Evolutionary conservation across 2,113 vertebrate genomes (phyloP), one percentile per base, ranked within the genome.

Genomic region (Amblyopsis rosae): DNA sequence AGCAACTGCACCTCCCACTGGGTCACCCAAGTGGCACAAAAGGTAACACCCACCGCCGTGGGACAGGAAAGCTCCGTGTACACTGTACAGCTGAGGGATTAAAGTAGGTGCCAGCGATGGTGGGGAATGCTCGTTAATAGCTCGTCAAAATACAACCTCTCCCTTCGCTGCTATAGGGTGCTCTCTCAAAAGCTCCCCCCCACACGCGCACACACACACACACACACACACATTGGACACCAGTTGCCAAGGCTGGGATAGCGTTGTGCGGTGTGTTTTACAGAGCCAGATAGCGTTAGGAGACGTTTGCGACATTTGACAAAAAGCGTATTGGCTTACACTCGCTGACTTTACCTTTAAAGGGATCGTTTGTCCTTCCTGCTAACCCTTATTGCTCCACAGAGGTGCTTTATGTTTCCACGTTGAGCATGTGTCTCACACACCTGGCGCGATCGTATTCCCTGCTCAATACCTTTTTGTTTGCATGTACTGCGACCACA

Each of bases 1-100:
- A 99, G 98, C 92, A 99, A 99, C 93, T 99, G 96, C 84, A 98
- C 98, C 66, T 99, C 96, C 81, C 97, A 99, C 89, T 98, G 97
- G 97, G 98, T 99, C 79, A 96, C 95, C 87, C 96, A 98, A 88
- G 94, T 99, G 91, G 96, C 97, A 77, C 97, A 98, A 90, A 98
- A 99, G 96, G 98, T 99, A 82, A 4, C 16, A 85, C 58, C 4
- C 1, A 9, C 45, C n/a, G 75, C 67, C 54, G 59, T 69, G 69
- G 61, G 51, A 41, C 46, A 84, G 53, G 51, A 33, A 68, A 68
- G 67, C 60, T 32, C 48, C 12, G 9, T 49, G 48, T 12, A 8
- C 3, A 3, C 48, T 26, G 3, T 26, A 26, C 26, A 26, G 26
- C 2, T 26, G 26, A 26, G 26, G 26, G 26, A 26, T 26, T 26